Percentiles rank a stretch among this genome's conserved stretches.
These are phyloP conservation scores for Sula dactylatra DNA, from an alignment of 2,113 vertebrate genomes.

Conservation along the genomic window DNA sequence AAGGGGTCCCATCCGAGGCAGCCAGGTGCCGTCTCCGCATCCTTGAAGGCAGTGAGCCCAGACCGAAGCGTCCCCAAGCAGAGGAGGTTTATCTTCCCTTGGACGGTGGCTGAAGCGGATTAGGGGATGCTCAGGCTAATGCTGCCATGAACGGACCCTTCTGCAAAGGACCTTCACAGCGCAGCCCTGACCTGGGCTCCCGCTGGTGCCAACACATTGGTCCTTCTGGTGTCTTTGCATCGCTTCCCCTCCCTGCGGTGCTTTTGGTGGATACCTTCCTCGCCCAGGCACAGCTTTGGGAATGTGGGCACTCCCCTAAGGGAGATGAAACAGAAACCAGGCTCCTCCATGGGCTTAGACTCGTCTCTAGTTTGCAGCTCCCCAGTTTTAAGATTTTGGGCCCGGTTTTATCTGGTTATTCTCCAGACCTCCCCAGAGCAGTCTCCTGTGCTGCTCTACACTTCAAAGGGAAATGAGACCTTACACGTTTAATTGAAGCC, in stretches of 20 bases:
- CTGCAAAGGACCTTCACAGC: neutral
- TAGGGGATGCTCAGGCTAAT: neutral
- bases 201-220: fast-evolving
- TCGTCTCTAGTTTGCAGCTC: neutral
- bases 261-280: neutral
- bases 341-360: neutral
- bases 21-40: neutral
- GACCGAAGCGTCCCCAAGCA: neutral
- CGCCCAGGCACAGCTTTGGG: neutral
- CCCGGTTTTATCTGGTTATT: neutral
- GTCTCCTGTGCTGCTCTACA: neutral
- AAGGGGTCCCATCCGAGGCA: neutral
- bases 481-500: slow-evolving; percentile 54
- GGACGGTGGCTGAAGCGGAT: fast-evolving
- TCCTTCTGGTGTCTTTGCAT: neutral
- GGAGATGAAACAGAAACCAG: neutral
- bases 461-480: slow-evolving; percentile 65
- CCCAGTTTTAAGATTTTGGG: neutral
- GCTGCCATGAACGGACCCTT: neutral
- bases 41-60: neutral
- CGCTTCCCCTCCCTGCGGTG: fast-evolving
- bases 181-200: neutral
- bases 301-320: neutral
- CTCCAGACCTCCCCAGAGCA: slow-evolving; percentile 11
- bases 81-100: neutral